Conservation (phyloP, 2,888 invertebrate genomes). For the Emmelina monodactyla region DNA sequence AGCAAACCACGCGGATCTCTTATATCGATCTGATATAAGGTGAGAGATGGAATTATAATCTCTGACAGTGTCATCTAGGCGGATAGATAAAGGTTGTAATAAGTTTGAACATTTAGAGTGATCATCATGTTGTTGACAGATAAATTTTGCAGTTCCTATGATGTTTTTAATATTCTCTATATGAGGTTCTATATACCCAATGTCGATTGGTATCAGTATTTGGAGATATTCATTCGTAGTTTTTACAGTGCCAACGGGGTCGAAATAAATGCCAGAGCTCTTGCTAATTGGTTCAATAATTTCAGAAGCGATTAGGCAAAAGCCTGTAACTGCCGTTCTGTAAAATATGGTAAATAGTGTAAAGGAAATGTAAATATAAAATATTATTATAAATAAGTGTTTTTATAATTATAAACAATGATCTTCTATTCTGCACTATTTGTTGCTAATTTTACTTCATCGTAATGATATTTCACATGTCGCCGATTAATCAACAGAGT, state of each 20-base stretch:
- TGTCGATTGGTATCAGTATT: slow-evolving; percentile 14
- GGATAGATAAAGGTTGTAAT: not conserved
- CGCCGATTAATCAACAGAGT: slow-evolving; percentile 16
- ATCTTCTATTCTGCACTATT: no score
- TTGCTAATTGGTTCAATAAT: no score
- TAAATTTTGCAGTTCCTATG: slow-evolving; percentile 8
- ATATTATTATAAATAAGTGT: no score
- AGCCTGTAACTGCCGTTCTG: no score
- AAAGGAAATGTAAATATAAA: no score
- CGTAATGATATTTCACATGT: slow-evolving; percentile 15
- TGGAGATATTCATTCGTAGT: slow-evolving; percentile 10
- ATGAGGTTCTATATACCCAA: slow-evolving; percentile 13
- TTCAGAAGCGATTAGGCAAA: no score
- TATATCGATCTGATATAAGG: slow-evolving; percentile 4
- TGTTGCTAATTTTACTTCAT: slow-evolving; percentile 14
- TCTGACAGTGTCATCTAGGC: not conserved
- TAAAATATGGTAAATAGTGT: no score
- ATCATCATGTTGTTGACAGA: slow-evolving; percentile 11
- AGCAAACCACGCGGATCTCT: slow-evolving; percentile 16
- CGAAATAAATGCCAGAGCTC: slow-evolving; percentile 17
- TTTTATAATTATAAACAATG: no score
- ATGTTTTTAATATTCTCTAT: slow-evolving; percentile 15
- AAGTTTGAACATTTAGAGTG: slow-evolving; percentile 2
- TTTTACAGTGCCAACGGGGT: slow-evolving; percentile 15
- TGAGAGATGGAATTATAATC: not conserved